phyloP scores from a whole-genome alignment of 1,140 invertebrate genomes.

The Trachymyrmex septentrionalis region DNA sequence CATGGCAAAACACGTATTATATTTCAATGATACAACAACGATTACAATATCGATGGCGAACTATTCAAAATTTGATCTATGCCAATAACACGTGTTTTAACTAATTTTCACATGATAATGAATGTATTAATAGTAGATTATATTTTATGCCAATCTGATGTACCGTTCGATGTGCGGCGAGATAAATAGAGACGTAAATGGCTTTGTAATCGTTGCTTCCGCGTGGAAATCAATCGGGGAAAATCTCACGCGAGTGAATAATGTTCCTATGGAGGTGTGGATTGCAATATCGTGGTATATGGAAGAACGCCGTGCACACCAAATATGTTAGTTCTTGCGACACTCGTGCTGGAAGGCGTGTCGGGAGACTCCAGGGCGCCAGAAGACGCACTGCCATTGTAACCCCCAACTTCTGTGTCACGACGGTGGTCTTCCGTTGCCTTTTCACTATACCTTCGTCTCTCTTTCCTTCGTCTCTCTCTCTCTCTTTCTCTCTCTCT shows the following conservation, averaged over 20 bases:
- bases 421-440: constrained; percentile 58
- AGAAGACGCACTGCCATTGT: constrained; percentile 81
- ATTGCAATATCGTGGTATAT: constrained; percentile 77
- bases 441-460: constrained; percentile 6
- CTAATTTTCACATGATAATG: not conserved
- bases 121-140: not conserved
- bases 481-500: not conserved
- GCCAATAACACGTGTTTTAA: not conserved
- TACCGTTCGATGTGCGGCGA: not conserved
- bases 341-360: constrained; percentile 74
- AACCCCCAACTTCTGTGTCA: constrained; percentile 74
- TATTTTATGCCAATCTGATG: not conserved
- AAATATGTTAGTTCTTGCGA: constrained; percentile 73
- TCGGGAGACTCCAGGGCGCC: constrained; percentile 80
- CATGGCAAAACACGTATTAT: not conserved
- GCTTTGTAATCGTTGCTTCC: constrained; percentile 53
- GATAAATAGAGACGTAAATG: constrained; percentile 55
- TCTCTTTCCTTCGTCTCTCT: not conserved
- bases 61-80: constrained; percentile 9
- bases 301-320: constrained; percentile 53
- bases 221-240: not conserved
- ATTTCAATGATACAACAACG: not conserved
- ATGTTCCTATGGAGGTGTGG: constrained; percentile 66
- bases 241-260: constrained; percentile 53
- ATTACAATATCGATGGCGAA: not conserved